These are phyloP conservation scores for Pantala flavescens DNA, from an alignment of 1,140 invertebrate genomes.

Conservation along the genomic window DNA sequence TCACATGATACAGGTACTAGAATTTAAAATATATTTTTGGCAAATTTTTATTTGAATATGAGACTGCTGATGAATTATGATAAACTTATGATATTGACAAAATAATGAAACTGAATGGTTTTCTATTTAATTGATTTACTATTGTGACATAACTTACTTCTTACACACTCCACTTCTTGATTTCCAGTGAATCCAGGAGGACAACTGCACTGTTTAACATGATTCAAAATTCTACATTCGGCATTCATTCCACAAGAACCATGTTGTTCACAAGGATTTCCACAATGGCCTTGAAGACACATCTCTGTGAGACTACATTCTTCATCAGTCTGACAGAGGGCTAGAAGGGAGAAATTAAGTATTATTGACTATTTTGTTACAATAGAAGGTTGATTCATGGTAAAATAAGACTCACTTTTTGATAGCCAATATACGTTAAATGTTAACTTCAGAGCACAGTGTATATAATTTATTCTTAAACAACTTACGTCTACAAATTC, in stretches of 20 bases:
- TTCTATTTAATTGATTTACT: background rate
- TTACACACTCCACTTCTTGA: constrained; percentile 69
- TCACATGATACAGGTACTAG: constrained; percentile 66
- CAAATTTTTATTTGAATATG: no score
- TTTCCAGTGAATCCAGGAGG: constrained; percentile 78
- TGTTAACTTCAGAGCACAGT: no score
- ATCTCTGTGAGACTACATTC: constrained; percentile 69
- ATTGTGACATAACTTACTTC: constrained; percentile 45
- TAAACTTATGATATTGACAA: no score
- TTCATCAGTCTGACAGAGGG: constrained; percentile 63
- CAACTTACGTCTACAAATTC: constrained; percentile 63
- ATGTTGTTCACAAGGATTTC: constrained; percentile 66
- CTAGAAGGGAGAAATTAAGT: constrained; percentile 36
- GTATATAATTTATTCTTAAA: background rate
- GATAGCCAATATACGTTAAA: no score
- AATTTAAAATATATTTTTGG: constrained; percentile 26
- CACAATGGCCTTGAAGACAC: constrained; percentile 71
- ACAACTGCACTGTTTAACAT: constrained; percentile 69
- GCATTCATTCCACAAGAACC: constrained; percentile 81
- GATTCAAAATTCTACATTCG: constrained; percentile 62
- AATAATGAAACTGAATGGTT: no score
- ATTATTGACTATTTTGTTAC: background rate
- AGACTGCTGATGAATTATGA: no score
- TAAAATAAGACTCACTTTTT: no score
- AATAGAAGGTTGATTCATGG: no score